phyloP scores from a whole-genome alignment of 2,113 vertebrate genomes.

The Poecile atricapillus region DNA sequence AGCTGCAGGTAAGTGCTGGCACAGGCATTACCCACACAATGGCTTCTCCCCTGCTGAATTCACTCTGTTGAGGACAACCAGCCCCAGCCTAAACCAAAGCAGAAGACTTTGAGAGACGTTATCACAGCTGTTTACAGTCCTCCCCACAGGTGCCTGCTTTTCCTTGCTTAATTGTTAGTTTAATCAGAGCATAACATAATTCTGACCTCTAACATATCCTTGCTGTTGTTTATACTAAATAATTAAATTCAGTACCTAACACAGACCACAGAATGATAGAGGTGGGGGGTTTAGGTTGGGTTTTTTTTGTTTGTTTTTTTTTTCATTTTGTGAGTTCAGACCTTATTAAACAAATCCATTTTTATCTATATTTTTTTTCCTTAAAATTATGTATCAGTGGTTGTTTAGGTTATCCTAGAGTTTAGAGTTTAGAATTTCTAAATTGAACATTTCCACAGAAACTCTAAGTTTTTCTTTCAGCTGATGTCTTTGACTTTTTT shows the following conservation, averaged over 20 bases:
- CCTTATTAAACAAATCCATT: not conserved
- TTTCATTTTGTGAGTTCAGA: not conserved
- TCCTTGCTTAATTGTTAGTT: not conserved
- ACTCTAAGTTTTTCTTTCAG: not conserved
- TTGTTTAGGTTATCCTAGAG: not conserved
- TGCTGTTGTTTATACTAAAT: not conserved
- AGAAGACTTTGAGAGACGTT: not conserved
- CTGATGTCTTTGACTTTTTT: not conserved
- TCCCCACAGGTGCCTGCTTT: not conserved
- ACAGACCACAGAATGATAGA: not conserved
- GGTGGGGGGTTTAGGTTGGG: rapidly evolving
- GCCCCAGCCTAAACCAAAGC: not conserved
- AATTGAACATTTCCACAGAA: not conserved
- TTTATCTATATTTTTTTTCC: not conserved
- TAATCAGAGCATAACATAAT: not conserved
- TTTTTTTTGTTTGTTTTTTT: not conserved
- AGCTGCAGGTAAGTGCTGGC: not conserved
- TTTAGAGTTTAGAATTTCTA: not conserved
- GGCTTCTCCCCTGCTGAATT: not conserved
- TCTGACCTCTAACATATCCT: not conserved
- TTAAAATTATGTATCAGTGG: not conserved
- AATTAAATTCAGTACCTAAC: not conserved
- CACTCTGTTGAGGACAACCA: not conserved
- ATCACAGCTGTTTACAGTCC: not conserved
- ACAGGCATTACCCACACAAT: not conserved